Evolutionary conservation across 2,797 vertebrate genomes (phyloP).

Genomic region (Schizopygopsis malacanthus): DNA sequence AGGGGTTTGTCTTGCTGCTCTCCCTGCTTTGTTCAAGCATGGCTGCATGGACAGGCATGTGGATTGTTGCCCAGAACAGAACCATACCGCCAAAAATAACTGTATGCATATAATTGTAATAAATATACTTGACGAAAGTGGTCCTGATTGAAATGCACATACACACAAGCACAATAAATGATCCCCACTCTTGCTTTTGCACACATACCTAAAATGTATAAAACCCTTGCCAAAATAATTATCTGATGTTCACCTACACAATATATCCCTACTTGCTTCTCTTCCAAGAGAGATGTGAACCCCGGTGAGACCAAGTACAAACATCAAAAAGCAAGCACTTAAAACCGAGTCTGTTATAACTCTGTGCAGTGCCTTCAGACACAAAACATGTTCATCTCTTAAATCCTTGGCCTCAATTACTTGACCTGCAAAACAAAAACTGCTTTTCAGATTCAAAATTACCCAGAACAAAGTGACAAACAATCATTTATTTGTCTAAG

Average conservation of each 20-base stretch:
- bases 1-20: no score
- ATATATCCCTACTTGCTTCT: constrained; percentile 39
- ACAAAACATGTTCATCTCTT: constrained; percentile 43
- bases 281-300: constrained; percentile 46
- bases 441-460: constrained; percentile 21
- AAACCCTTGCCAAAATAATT: constrained; percentile 59
- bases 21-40: no score
- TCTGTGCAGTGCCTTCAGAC: constrained; percentile 35
- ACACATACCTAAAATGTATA: constrained; percentile 36
- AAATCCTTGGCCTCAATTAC: constrained; percentile 35
- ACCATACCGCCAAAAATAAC: no score
- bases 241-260: constrained; percentile 58
- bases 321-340: constrained; percentile 58
- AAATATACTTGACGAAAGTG: no score
- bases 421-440: constrained; percentile 44
- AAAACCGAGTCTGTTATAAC: constrained; percentile 42
- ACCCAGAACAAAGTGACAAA: neutral
- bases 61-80: no score
- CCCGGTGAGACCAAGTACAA: constrained; percentile 43
- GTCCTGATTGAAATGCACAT: constrained; percentile 1
- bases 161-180: constrained; percentile 41
- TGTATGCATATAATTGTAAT: no score
- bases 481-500: constrained; percentile 23
- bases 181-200: constrained; percentile 18
- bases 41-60: no score